Evolutionary conservation across 1,140 invertebrate species (phyloP).

Genomic region (Sarcophaga peregrina): DNA sequence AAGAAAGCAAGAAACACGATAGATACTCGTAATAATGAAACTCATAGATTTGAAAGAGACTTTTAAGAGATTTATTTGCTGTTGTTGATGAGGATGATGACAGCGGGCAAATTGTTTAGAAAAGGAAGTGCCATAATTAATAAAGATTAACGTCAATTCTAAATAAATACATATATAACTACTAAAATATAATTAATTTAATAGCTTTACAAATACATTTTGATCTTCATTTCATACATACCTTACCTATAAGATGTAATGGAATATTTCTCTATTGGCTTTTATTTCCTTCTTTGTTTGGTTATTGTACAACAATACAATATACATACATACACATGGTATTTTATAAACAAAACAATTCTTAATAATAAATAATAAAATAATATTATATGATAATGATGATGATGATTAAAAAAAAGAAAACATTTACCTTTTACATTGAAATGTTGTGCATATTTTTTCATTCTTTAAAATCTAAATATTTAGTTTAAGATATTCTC

Average conservation of each 20-base stretch:
- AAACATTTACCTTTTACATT: background rate
- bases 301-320: too few relatives aligned
- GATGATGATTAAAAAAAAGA: background rate
- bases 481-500: background rate
- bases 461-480: conserved; percentile 7
- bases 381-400: too few relatives aligned
- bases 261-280: too few relatives aligned
- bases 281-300: background rate
- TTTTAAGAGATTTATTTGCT: background rate
- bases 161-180: background rate
- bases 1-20: background rate
- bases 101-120: too few relatives aligned
- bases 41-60: background rate
- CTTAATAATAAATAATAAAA: too few relatives aligned
- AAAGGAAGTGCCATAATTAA: conserved; percentile 19
- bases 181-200: too few relatives aligned
- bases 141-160: conserved; percentile 1
- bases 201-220: too few relatives aligned
- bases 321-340: too few relatives aligned
- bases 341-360: too few relatives aligned
- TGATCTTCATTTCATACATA: too few relatives aligned
- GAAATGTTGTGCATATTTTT: background rate
- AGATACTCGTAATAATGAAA: background rate
- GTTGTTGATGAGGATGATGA: too few relatives aligned
- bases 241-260: too few relatives aligned